phyloP scores from a whole-genome alignment of 2,113 vertebrate species.

The Chamaea fasciata region DNA sequence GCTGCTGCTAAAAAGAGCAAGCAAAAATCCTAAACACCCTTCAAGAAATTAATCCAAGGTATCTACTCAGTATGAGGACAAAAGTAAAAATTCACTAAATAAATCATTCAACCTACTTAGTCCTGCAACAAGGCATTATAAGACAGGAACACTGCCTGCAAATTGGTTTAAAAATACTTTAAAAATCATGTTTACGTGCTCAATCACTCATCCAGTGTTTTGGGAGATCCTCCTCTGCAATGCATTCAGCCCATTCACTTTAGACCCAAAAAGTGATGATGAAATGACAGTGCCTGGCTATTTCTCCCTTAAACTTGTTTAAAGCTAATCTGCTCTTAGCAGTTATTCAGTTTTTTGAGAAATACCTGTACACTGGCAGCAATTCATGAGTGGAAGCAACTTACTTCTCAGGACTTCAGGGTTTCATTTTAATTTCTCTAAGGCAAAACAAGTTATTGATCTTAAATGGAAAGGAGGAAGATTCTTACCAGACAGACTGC shows the following conservation, averaged over 20 bases:
- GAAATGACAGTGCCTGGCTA: neutral
- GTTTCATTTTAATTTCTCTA: neutral
- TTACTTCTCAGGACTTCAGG: neutral
- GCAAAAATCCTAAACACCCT: neutral
- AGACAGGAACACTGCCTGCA: neutral
- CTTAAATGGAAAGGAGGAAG: neutral
- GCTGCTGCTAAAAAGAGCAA: neutral
- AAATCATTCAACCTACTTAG: neutral
- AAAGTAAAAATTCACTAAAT: neutral
- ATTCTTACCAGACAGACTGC: neutral
- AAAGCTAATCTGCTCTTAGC: neutral
- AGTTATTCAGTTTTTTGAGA: neutral
- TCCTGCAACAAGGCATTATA: neutral
- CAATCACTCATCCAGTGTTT: neutral
- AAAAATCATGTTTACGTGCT: neutral
- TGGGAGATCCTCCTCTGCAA: neutral
- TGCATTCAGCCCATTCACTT: neutral
- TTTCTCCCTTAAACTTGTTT: neutral
- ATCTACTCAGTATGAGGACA: neutral
- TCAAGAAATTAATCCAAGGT: neutral
- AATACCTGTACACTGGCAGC: neutral
- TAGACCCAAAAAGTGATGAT: neutral
- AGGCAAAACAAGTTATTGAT: neutral
- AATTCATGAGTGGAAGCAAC: neutral
- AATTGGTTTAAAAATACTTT: neutral